Percentiles rank a stretch among this genome's conserved stretches.
Conservation (phyloP, 2,888 invertebrate genomes). For the Ochlodes sylvanus region DNA sequence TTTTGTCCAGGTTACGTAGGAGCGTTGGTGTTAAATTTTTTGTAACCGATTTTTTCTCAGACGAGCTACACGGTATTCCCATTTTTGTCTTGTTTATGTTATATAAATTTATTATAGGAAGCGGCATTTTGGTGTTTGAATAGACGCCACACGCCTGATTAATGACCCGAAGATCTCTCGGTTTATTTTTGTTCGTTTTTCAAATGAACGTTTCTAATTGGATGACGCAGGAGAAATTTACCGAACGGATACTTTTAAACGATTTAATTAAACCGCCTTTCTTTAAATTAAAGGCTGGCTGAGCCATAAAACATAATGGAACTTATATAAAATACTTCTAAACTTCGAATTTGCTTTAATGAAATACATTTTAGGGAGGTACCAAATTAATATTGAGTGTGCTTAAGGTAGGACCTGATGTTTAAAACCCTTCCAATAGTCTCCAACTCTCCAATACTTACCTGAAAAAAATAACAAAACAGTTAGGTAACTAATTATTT, state of each 20-base stretch:
- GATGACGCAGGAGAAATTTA: constrained; percentile 57
- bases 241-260: constrained; percentile 21
- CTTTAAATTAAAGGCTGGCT: constrained; percentile 10
- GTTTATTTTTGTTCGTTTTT: constrained; percentile 57
- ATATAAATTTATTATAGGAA: constrained; percentile 64
- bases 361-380: not conserved
- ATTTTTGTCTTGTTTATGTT: constrained; percentile 61
- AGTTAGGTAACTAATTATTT: too few relatives aligned
- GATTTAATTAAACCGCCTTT: constrained; percentile 33
- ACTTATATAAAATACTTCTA: too few relatives aligned
- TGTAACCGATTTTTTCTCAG: constrained; percentile 31
- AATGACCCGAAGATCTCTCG: constrained; percentile 61
- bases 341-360: too few relatives aligned
- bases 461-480: constrained; percentile 26
- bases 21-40: constrained; percentile 25
- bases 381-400: too few relatives aligned
- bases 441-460: constrained; percentile 14
- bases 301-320: not conserved
- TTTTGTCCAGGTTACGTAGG: constrained; percentile 22
- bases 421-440: too few relatives aligned
- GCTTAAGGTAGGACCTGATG: too few relatives aligned
- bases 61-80: constrained; percentile 27
- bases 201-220: constrained; percentile 61
- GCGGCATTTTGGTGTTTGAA: constrained; percentile 56
- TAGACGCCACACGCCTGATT: constrained; percentile 64